Evolutionary conservation across 2,888 invertebrate species (phyloP).

Genomic region (Cheilosia urbana): DNA sequence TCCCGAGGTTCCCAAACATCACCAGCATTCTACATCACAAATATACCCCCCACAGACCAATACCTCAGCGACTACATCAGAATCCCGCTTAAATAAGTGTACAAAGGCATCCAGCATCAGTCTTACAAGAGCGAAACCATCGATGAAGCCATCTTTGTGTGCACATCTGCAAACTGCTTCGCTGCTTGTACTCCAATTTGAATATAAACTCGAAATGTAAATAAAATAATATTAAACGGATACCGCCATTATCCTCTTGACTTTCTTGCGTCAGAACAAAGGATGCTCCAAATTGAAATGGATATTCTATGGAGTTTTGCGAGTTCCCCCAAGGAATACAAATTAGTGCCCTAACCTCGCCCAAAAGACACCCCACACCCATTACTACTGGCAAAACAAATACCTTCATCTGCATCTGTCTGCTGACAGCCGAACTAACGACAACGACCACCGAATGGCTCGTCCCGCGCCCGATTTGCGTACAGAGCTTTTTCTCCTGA

Average conservation of each 20-base stretch:
- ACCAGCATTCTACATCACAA: too few species aligned
- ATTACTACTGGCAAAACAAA: conserved; percentile 19
- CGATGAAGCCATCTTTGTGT: background rate
- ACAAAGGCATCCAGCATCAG: too few species aligned
- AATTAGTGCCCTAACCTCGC: conserved; percentile 23
- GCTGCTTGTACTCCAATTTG: conserved; percentile 21
- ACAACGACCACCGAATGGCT: conserved; percentile 11
- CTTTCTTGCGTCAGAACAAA: conserved; percentile 35
- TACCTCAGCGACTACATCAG: too few species aligned
- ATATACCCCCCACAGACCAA: too few species aligned
- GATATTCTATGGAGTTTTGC: conserved; percentile 24
- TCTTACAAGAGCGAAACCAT: background rate
- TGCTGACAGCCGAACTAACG: conserved; percentile 1
- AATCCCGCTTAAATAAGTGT: too few species aligned
- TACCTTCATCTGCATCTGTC: conserved; percentile 16
- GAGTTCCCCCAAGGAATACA: conserved; percentile 28
- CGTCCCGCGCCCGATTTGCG: conserved; percentile 23
- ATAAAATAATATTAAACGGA: conserved; percentile 38
- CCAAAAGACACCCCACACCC: background rate
- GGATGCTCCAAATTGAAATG: conserved; percentile 39
- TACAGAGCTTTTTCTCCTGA: conserved; percentile 9
- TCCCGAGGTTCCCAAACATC: too few species aligned
- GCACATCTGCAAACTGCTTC: conserved; percentile 2
- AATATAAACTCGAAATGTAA: conserved; percentile 40
- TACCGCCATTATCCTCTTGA: conserved; percentile 45